Evolutionary conservation across 1,140 invertebrate genomes (phyloP), one percentile per base, ranked within the genome.

Genomic region (Drosophila sp.): DNA sequence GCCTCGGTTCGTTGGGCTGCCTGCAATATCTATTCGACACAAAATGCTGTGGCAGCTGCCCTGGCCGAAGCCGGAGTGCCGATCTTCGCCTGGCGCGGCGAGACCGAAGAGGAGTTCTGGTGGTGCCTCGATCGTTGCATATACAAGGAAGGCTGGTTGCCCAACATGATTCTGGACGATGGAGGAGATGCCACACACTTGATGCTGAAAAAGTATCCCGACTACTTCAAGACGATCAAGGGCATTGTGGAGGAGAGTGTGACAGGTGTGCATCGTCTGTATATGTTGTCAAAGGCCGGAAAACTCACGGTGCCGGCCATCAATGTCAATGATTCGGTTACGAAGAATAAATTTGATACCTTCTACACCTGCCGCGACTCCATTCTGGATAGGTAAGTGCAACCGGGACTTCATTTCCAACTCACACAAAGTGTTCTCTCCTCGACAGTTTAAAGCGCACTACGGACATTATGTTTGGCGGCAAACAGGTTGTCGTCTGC

Each of bases 391-490:
- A 90, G 87, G 85, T 90, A 56, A 10, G 73, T 41, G 5, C n/a
- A 23, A n/a, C 11, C 5, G 11, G 8, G 4, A 25, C 3, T 30
- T 23, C 17, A 5, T 50, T 3, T 27, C 32, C 1, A 25, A 56
- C 4, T 32, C 8, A 23, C 17, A 17, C 17, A 30, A n/a, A 23
- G 40, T 29, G 5, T 27, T 17, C 23, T 1, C 40, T n/a, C 5
- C 0, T 4, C 8, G 58, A 1, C 55, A 84, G 85, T 66, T 63
- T 99, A 60, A 99, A 99, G 93, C 94, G 98, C 70, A 98, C 98
- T 8, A 99, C 98, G 11, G 98, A 99, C 92, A 95, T 99, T 1
- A 99, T 99, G 98, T 98, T 99, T 93, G 98, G 98, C n/a, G 98
- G 98, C 0, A 99, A 99, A 92, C 98, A 99, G 93, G 96, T 98